A percentile compares a stretch with the other conserved stretches of the same genome.
Evolutionary conservation across 2,797 vertebrate species (phyloP).

Genomic region (Rhabdomys pumilio): DNA sequence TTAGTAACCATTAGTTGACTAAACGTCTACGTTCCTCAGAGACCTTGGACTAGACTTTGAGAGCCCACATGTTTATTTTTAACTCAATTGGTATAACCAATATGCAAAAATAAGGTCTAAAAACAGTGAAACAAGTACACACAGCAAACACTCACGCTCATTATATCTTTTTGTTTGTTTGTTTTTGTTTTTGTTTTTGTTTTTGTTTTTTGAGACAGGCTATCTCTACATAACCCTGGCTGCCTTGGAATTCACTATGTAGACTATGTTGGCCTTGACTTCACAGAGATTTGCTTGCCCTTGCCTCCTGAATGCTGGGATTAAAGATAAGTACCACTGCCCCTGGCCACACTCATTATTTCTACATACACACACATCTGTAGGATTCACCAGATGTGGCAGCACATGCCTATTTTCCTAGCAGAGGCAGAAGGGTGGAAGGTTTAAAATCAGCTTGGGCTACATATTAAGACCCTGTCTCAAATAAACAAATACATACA

Average conservation of each 20-base stretch:
- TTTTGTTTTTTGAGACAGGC: background rate
- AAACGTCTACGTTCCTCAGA: slow-evolving; percentile 46
- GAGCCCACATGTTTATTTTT: slow-evolving; percentile 3
- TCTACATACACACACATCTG: background rate
- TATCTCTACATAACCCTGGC: background rate
- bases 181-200: background rate
- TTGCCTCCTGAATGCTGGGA: background rate
- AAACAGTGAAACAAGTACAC: background rate
- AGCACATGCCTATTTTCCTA: background rate
- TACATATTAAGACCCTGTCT: background rate
- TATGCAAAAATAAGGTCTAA: background rate
- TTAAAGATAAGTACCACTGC: background rate
- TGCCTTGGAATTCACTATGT: background rate
- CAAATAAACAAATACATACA: background rate
- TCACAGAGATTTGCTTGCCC: background rate
- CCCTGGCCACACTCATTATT: background rate
- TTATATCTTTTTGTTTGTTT: background rate
- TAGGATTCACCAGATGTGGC: background rate
- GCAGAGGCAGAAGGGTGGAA: background rate
- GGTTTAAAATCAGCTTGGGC: background rate
- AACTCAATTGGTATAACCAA: background rate
- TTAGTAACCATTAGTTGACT: slow-evolving; percentile 52
- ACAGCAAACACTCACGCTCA: background rate
- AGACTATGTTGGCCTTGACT: background rate
- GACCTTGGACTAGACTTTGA: background rate